Base-by-base conservation (phyloP, 2,113 vertebrate genomes). In the Strix uralensis region DNA sequence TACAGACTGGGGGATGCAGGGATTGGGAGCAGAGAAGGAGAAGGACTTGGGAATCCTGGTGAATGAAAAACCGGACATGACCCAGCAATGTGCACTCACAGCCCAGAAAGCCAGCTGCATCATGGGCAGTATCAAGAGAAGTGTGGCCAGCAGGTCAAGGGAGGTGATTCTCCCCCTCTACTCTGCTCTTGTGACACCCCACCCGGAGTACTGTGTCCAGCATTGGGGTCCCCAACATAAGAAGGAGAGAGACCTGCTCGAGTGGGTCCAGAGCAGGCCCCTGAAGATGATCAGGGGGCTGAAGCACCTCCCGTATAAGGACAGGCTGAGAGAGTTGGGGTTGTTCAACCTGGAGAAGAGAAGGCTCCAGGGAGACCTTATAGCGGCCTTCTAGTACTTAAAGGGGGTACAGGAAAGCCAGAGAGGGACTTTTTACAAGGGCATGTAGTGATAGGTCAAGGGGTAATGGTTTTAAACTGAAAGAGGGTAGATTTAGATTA, bases 61-160 rank as follows among this genome's bases (percentile, higher is more conserved):
- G 46, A 7, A 19, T 17, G 14, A 29, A 77, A 86, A 77, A 2
- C 1, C 36, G 25, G 8, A 13, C 11, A 2, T 72, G 22, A 77
- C 10, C 40, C 11, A 12, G 19, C 42, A 40, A 30, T 30, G 18
- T 54, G 14, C 1, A 4, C 57, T 80, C 1, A 1, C 42, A 86
- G 22, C 10, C 10, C 32, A 32, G 44, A 73, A 61, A 3, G 9
- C 12, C 27, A 46, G 3, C 4, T 3, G 0, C 32, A 36, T 49
- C 27, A 15, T 14, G 23, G 21, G 15, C 69, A 81, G n/a, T 38
- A 77, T 30, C n/a, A 63, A 62, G 70, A 81, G 21, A 21, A 44
- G 3, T 0, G 0, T 57, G 34, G 15, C 10, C 36, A 61, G 17
- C 55, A 66, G 46, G 20, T 5, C 1, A 1, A 34, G 14, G 19